These are phyloP conservation scores for Eleginops maclovinus DNA, from an alignment of 2,113 vertebrate species.

Conservation along the genomic window DNA sequence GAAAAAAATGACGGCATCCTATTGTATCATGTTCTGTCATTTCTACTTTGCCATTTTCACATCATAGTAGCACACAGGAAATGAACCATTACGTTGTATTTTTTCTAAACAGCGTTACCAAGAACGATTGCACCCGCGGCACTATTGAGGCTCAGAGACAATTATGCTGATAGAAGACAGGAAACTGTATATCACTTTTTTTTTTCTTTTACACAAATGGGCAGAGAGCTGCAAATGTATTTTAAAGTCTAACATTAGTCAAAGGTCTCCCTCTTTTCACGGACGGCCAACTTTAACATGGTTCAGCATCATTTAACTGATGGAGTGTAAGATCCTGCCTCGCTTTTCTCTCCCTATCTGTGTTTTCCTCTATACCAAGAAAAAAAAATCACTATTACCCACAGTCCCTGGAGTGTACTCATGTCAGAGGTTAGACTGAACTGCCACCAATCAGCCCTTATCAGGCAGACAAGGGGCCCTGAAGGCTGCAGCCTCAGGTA, in stretches of 20 bases:
- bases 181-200: slow-evolving; percentile 55
- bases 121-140: slow-evolving; percentile 73
- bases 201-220: slow-evolving; percentile 52
- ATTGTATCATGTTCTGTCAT: slow-evolving; percentile 68
- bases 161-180: slow-evolving; percentile 70
- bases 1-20: slow-evolving; percentile 51
- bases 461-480: neutral
- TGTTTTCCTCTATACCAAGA: slow-evolving; percentile 2
- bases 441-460: slow-evolving; percentile 60
- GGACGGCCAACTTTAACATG: slow-evolving; percentile 51
- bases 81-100: slow-evolving; percentile 57
- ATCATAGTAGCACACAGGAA: slow-evolving; percentile 73
- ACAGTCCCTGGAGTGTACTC: slow-evolving; percentile 36
- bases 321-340: slow-evolving; percentile 55
- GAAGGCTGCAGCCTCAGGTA: slow-evolving; percentile 33
- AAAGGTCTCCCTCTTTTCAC: slow-evolving; percentile 47
- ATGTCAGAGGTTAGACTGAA: slow-evolving; percentile 56
- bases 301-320: slow-evolving; percentile 69
- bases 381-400: slow-evolving; percentile 43
- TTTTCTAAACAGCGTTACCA: slow-evolving; percentile 63
- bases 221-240: slow-evolving; percentile 51
- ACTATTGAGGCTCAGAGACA: slow-evolving; percentile 68
- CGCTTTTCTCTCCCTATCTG: slow-evolving; percentile 33
- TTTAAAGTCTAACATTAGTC: slow-evolving; percentile 57
- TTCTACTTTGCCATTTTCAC: slow-evolving; percentile 61